Evolutionary conservation across 2,797 vertebrate genomes (phyloP), one percentile per base, ranked within the genome.

Genomic region (Sylvilagus floridanus): DNA sequence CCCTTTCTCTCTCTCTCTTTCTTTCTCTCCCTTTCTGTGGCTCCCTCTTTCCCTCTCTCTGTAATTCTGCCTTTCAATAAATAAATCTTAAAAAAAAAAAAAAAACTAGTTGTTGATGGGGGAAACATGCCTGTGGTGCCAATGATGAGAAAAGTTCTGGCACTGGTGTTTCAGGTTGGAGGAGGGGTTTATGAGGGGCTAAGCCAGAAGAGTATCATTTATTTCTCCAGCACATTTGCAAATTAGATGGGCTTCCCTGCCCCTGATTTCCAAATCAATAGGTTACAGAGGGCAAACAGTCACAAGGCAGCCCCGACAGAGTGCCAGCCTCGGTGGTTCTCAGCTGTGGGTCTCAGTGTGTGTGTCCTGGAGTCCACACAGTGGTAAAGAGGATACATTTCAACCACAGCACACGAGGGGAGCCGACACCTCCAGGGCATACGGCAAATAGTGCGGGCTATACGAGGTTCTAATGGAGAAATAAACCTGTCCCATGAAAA

Each of bases 121-220:
- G 97, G 98, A 97, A 95, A 92, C 69, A 30, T 54, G 88, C 37
- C 92, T 90, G 73, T 32, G 90, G 87, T 95, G 91, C 83, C 92
- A 96, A 98, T 66, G 93, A 90, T 76, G 60, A 96, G 97, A 88
- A 97, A 98, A 96, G 92, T 92, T 92, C 57, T 76, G 42, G 62
- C 78, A 52, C n/a, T 28, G 60, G 54, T 9, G 57, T 96, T 97
- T 94, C 91, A 95, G 95, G 79, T 78, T 57, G 78, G 96, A 87
- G 75, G 93, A 73, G 84, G 97, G 92, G 90, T 97, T 97, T 95
- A 95, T 79, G 78, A 97, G 91, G 91, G 93, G 96, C 92, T 86
- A 93, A 97, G 90, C 90, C 96, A 91, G 72, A 78, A 88, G 87
- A 37, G 94, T 88, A 96, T 30, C 32, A 11, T 7, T 37, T 81